Evolutionary conservation across 2,888 invertebrate genomes (phyloP).

Genomic region (Encarsia formosa): DNA sequence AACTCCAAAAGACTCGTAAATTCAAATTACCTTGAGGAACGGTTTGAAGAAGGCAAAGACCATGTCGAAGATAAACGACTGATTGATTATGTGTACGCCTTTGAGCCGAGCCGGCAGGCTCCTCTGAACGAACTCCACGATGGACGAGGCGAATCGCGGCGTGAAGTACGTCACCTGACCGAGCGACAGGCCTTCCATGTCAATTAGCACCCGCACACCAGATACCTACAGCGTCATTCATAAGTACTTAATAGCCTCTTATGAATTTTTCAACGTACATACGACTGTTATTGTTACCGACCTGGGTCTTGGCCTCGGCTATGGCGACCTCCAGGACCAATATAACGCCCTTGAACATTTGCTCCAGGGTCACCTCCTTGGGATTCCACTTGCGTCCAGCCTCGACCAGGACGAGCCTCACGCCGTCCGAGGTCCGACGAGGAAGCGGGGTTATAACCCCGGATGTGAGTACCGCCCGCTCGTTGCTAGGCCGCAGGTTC

Average conservation of each 20-base stretch:
- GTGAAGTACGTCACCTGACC: conserved; percentile 72
- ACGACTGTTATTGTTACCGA: no score
- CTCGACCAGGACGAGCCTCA: conserved; percentile 66
- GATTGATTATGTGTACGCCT: conserved; percentile 83
- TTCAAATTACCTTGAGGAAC: conserved; percentile 62
- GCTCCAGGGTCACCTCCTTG: conserved; percentile 61
- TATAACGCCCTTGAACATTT: conserved; percentile 69
- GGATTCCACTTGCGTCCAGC: conserved; percentile 76
- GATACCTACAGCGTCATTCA: conserved; percentile 52
- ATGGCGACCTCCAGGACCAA: conserved; percentile 69
- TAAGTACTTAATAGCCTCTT: no score
- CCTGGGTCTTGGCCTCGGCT: conserved; percentile 68
- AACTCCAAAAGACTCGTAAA: no score
- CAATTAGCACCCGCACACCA: conserved; percentile 70
- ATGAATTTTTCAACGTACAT: no score
- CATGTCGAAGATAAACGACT: conserved; percentile 82
- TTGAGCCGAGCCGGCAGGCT: conserved; percentile 79
- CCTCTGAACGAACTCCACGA: conserved; percentile 74
- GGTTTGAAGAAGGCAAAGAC: conserved; percentile 83
- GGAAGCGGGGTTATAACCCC: conserved; percentile 69
- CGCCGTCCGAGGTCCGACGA: conserved; percentile 63
- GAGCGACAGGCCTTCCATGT: conserved; percentile 71
- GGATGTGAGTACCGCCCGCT: conserved; percentile 61
- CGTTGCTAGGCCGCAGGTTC: conserved; percentile 60
- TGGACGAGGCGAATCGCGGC: conserved; percentile 69